Evolutionary conservation across 2,113 vertebrate genomes (phyloP), one percentile per base, ranked within the genome.

Genomic region (Pimephales promelas): DNA sequence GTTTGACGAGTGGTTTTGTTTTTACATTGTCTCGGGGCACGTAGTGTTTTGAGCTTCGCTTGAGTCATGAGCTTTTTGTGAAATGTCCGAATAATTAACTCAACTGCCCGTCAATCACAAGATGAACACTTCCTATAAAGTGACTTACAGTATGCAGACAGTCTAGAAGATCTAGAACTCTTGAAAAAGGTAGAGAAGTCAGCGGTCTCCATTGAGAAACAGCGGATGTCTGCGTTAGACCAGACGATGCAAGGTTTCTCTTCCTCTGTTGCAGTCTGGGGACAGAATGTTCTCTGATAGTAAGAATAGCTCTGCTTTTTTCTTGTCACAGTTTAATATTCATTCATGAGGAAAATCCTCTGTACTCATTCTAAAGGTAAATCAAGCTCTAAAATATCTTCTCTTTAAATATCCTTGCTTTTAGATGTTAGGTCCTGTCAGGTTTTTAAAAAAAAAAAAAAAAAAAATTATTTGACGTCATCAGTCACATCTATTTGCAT

Each of bases 1-100:
- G 56, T 78, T 78, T 78, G 56, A 61, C 75, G 6, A 59, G 34
- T 16, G 13, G 9, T 43, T 76, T 75, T 75, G 73, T 75, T 75
- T 75, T 56, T 75, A 56, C 73, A 54, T 75, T 18, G 31, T 59
- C 74, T 40, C 22, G 14, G 54, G 54, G 34, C 34, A 5, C 13
- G 31, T 22, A n/a, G 11, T 11, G 20, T 28, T 28, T 62, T 43
- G 13, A 61, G 34, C 34, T 2, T 45, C 36, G 9, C 11, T 40
- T 56, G 31, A 40, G 18, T 61, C n/a, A 61, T 78, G 36, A 43
- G 57, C 22, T n/a, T 40, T n/a, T 16, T 9, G 52, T 40, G 40
- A 61, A 45, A 43, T 26, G n/a, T 16, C 3, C 4, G 9, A 45
- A 62, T 61, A 43, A 40, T 40, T 57, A 59, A 59, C 22, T 5